These are phyloP conservation scores for Strigamia maritima DNA, from an alignment of 2,888 invertebrate species.

Conservation along the genomic window DNA sequence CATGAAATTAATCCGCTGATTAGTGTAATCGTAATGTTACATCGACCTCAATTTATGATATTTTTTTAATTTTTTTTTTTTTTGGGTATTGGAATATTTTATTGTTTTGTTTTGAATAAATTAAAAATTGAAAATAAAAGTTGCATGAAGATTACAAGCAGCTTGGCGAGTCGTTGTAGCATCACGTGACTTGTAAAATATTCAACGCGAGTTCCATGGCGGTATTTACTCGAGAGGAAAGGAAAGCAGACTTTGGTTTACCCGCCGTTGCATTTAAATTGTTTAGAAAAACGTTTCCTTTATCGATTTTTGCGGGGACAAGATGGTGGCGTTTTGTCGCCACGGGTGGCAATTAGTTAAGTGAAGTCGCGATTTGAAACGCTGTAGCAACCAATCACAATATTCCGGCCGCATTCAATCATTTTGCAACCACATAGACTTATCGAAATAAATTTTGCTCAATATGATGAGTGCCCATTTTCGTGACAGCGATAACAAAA, in stretches of 20 bases:
- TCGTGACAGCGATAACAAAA: conserved; percentile 26
- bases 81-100: too few relatives aligned
- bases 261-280: conserved; percentile 23
- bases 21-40: background rate
- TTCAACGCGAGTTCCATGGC: conserved; percentile 16
- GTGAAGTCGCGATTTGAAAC: conserved; percentile 15
- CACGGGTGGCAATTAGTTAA: conserved; percentile 28
- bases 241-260: conserved; percentile 2
- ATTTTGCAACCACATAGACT: background rate
- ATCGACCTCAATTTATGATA: background rate
- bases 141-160: background rate
- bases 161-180: background rate
- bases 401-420: conserved; percentile 25
- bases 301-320: conserved; percentile 3
- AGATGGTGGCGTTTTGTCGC: conserved; percentile 20
- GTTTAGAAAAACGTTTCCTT: conserved; percentile 22
- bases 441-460: conserved; percentile 20
- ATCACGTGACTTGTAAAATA: conserved; percentile 24
- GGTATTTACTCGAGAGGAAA: conserved; percentile 25
- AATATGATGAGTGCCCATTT: conserved; percentile 34
- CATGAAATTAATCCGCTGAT: background rate
- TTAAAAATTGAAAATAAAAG: conserved; percentile 8
- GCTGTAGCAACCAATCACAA: conserved; percentile 7
- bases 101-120: too few relatives aligned
- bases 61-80: background rate